These are phyloP conservation scores for Vesta saturnalis DNA, from an alignment of 2,888 invertebrate genomes.

Conservation along the genomic window DNA sequence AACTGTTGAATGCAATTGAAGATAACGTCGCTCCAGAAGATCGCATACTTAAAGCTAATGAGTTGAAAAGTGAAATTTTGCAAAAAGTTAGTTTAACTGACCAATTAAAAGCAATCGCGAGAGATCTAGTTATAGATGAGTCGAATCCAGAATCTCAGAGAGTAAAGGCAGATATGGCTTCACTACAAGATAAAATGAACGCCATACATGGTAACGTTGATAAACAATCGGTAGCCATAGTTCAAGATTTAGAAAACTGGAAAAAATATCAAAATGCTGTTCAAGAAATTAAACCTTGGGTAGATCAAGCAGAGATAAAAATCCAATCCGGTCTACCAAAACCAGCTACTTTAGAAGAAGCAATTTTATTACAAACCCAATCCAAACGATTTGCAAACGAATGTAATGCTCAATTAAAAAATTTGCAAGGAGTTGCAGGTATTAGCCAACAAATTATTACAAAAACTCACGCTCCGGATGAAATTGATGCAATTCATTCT, in stretches of 20 bases:
- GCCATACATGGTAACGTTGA: conserved; percentile 80
- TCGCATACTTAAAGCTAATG: conserved; percentile 78
- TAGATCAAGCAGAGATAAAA: conserved; percentile 87
- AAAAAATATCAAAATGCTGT: conserved; percentile 84
- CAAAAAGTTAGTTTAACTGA: conserved; percentile 80
- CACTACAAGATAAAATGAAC: conserved; percentile 79
- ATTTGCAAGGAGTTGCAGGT: conserved; percentile 77
- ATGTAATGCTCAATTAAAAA: conserved; percentile 79
- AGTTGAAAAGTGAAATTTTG: conserved; percentile 77
- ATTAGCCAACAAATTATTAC: conserved; percentile 80
- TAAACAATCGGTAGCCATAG: conserved; percentile 78
- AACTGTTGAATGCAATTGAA: conserved; percentile 76
- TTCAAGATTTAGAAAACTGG: conserved; percentile 85
- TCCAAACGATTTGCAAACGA: conserved; percentile 79
- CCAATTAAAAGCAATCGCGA: conserved; percentile 76
- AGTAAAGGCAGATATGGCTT: conserved; percentile 43
- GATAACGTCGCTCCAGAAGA: conserved; percentile 87
- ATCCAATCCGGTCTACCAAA: conserved; percentile 76
- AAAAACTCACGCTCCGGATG: conserved; percentile 81
- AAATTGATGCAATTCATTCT: conserved; percentile 84
- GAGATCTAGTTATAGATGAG: conserved; percentile 73
- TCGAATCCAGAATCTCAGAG: conserved; percentile 76
- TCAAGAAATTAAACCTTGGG: conserved; percentile 86
- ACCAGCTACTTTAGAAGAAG: conserved; percentile 82
- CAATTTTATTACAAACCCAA: conserved; percentile 78